These are phyloP conservation scores for Trachelus stipa DNA, from an alignment of 2,888 invertebrate species.

Conservation along the genomic window DNA sequence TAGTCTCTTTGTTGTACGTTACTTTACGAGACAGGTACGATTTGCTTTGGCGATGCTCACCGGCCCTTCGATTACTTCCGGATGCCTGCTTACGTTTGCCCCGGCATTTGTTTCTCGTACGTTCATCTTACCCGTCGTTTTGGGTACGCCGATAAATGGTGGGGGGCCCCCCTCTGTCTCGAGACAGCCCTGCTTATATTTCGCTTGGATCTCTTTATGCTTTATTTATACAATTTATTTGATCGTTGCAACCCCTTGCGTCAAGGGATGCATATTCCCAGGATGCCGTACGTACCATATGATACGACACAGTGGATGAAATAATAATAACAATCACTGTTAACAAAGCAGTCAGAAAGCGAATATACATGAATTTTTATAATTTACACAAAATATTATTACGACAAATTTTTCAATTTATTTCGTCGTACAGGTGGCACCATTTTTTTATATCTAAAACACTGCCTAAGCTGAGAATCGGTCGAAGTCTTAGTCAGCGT, in stretches of 20 bases:
- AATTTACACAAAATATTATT: background rate
- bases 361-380: background rate
- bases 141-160: background rate
- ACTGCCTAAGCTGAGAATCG: background rate
- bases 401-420: background rate
- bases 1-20: constrained; percentile 43
- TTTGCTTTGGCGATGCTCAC: constrained; percentile 27
- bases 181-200: background rate
- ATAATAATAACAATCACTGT: background rate
- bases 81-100: constrained; percentile 52
- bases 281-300: background rate
- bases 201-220: background rate
- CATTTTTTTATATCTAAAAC: background rate
- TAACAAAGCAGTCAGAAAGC: background rate
- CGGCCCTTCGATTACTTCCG: constrained; percentile 57
- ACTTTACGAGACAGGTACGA: constrained; percentile 54
- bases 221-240: background rate
- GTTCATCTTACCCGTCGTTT: background rate
- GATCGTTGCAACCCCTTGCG: background rate
- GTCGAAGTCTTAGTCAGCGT: background rate
- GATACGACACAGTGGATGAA: background rate
- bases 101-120: background rate
- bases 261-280: background rate
- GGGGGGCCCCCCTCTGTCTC: background rate
- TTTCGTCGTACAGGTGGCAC: background rate